phyloP scores from a whole-genome alignment of 2,888 invertebrate species.

The Hyppa rectilinea region DNA sequence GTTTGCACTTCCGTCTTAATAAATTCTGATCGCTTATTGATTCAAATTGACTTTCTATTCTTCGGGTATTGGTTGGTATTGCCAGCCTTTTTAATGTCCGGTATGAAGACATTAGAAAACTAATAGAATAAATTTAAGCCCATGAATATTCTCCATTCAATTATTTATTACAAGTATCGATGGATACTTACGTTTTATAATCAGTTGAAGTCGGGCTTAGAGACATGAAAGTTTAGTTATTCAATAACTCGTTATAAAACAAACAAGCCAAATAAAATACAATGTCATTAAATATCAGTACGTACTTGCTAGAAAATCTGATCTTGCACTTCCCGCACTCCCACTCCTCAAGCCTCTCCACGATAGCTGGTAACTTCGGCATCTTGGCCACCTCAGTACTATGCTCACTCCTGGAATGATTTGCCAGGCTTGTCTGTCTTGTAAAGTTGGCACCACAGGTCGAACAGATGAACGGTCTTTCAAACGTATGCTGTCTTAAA shows the following conservation, averaged over 20 bases:
- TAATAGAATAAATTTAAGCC: not conserved
- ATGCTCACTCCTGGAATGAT: constrained; percentile 91
- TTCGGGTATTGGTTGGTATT: constrained; percentile 3
- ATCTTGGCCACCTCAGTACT: constrained; percentile 69
- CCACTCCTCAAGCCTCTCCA: constrained; percentile 67
- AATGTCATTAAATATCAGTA: constrained; percentile 18
- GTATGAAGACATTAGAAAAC: constrained; percentile 1
- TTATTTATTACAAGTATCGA: not conserved
- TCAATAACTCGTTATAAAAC: not conserved
- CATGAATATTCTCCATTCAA: constrained; percentile 12
- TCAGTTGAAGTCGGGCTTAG: not conserved
- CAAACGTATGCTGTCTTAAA: constrained; percentile 93
- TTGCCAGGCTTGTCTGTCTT: constrained; percentile 92
- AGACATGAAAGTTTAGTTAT: not conserved
- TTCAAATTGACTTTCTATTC: constrained; percentile 37
- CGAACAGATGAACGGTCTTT: constrained; percentile 93
- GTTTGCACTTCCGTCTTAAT: constrained; percentile 66
- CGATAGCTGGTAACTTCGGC: constrained; percentile 59
- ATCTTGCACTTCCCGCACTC: constrained; percentile 76
- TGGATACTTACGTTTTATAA: constrained; percentile 1
- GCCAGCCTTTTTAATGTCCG: not conserved
- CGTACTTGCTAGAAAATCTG: constrained; percentile 78
- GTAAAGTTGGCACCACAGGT: constrained; percentile 92
- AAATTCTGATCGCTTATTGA: constrained; percentile 35
- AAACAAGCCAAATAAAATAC: not conserved